A percentile compares a stretch with the other conserved stretches of the same genome.
Evolutionary conservation across 1,140 invertebrate genomes (phyloP).

Genomic region (Stegodyphus mimosarum): DNA sequence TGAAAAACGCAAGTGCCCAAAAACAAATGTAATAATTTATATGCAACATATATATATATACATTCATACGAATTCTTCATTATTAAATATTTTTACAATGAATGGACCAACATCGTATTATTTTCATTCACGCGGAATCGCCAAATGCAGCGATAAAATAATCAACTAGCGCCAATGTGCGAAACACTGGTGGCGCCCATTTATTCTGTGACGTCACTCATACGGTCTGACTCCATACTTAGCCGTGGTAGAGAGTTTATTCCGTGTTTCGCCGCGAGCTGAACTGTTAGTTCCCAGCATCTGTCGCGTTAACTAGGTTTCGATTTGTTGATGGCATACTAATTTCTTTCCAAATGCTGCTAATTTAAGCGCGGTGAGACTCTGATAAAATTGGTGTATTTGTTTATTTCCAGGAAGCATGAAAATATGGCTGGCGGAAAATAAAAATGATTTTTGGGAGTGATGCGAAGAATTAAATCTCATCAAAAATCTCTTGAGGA

Average conservation of each 20-base stretch:
- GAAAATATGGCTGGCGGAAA: too few species aligned
- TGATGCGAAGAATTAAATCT: neutral
- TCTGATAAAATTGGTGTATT: neutral
- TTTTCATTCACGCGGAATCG: neutral
- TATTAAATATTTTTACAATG: too few species aligned
- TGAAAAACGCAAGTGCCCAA: too few species aligned
- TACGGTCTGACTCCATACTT: conserved; percentile 39
- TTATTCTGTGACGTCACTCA: conserved; percentile 41
- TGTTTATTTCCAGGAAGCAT: too few species aligned
- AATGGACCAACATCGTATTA: too few species aligned
- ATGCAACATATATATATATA: too few species aligned
- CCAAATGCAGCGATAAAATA: conserved; percentile 26
- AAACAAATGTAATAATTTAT: too few species aligned
- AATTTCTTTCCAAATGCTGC: neutral
- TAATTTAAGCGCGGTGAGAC: neutral
- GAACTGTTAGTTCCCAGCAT: neutral
- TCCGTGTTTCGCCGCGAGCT: conserved; percentile 23
- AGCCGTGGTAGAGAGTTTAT: conserved; percentile 22
- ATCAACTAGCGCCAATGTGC: neutral
- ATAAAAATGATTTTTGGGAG: too few species aligned
- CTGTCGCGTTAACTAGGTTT: conserved; percentile 7
- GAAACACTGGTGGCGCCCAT: conserved; percentile 52
- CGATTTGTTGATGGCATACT: conserved; percentile 3
- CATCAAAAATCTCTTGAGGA: neutral
- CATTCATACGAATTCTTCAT: too few species aligned